phyloP scores from a whole-genome alignment of 2,888 invertebrate genomes.

The Caenorhabditis sulstoni region DNA sequence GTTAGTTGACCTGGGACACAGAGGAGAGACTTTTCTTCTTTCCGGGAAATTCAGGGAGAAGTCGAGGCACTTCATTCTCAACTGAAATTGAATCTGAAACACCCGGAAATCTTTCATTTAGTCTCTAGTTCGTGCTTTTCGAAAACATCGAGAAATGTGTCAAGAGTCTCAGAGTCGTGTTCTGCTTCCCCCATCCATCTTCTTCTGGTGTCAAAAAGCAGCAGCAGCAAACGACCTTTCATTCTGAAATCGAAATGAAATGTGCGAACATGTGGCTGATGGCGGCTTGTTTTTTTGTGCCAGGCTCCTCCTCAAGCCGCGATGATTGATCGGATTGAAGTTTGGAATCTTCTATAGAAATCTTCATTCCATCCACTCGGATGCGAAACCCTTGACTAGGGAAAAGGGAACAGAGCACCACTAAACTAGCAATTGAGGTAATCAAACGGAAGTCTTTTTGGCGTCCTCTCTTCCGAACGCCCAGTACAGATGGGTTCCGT shows the following conservation, averaged over 20 bases:
- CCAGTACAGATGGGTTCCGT: conserved; percentile 55
- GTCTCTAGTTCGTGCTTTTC: background rate
- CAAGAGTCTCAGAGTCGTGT: conserved; percentile 35
- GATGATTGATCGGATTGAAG: conserved; percentile 52
- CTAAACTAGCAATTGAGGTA: background rate
- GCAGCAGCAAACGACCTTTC: conserved; percentile 42
- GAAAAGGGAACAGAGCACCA: background rate
- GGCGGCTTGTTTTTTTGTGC: conserved; percentile 39
- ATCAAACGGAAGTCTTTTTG: conserved; percentile 12
- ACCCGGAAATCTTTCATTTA: too few species aligned
- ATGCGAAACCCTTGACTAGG: conserved; percentile 44
- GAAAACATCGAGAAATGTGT: conserved; percentile 22
- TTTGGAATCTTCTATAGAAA: conserved; percentile 25
- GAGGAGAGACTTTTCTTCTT: background rate
- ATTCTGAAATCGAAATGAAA: conserved; percentile 46
- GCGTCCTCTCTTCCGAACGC: conserved; percentile 49
- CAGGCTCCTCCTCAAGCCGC: conserved; percentile 19
- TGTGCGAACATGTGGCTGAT: conserved; percentile 51
- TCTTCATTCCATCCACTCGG: conserved; percentile 19
- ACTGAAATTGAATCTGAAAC: too few species aligned
- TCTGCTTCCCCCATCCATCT: conserved; percentile 52
- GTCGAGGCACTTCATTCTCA: background rate
- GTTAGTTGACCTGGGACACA: too few species aligned
- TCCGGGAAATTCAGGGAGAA: too few species aligned
- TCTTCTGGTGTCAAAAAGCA: conserved; percentile 18